Evolutionary conservation across 2,113 vertebrate genomes (phyloP).

Genomic region (Odontesthes bonariensis): DNA sequence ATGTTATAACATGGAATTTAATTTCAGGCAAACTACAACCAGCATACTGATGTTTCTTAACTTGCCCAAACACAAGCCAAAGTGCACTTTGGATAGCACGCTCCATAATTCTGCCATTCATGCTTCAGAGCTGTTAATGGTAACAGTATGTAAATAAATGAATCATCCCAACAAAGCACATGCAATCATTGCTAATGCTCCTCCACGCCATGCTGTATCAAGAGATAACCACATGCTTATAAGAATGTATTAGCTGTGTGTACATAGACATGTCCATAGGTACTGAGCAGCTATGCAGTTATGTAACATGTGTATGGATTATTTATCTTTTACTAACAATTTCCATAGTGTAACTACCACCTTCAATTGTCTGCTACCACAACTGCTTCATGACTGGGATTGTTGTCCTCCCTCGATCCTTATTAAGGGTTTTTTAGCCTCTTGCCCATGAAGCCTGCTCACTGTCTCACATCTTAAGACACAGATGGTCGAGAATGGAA

Average conservation of each 20-base stretch:
- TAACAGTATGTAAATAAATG: constrained; percentile 51
- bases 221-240: not conserved
- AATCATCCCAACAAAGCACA: not conserved
- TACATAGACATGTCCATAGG: not conserved
- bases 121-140: constrained; percentile 7
- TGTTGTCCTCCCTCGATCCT: not conserved
- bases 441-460: not conserved
- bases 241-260: constrained; percentile 40
- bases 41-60: constrained; percentile 18
- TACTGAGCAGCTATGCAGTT: constrained; percentile 28
- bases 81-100: not conserved
- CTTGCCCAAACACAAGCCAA: constrained; percentile 23
- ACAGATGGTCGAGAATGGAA: constrained; percentile 33
- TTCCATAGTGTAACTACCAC: constrained; percentile 26
- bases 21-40: constrained; percentile 28
- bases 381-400: constrained; percentile 26
- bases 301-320: constrained; percentile 36
- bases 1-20: constrained; percentile 7
- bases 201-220: constrained; percentile 6
- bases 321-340: constrained; percentile 18
- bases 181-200: not conserved
- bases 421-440: constrained; percentile 40
- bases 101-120: constrained; percentile 6
- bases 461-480: constrained; percentile 20
- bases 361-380: constrained; percentile 8